Conservation (phyloP, 2,113 vertebrate species). For the Hemicordylus capensis region DNA sequence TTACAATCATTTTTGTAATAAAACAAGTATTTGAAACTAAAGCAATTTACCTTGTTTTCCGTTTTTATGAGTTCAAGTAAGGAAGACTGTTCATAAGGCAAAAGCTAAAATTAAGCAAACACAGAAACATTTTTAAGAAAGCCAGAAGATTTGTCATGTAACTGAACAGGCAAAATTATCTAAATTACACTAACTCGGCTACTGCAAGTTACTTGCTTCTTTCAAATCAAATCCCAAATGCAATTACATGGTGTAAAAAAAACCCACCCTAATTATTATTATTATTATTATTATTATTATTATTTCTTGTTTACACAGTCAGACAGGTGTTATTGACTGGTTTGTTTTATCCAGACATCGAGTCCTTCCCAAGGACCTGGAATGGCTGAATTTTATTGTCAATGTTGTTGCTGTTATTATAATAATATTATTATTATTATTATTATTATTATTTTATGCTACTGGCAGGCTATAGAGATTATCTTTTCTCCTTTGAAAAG, state of each 20-base stretch:
- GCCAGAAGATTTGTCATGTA: neutral
- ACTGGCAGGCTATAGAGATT: neutral
- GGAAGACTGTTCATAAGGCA: slow-evolving; percentile 95
- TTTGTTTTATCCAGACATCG: too few species aligned
- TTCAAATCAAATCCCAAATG: neutral
- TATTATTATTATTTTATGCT: neutral
- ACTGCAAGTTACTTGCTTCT: neutral
- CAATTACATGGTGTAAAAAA: neutral
- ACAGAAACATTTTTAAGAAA: neutral
- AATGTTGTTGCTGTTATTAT: too few species aligned
- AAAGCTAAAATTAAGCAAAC: slow-evolving; percentile 79
- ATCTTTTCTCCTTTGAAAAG: neutral
- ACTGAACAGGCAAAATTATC: neutral
- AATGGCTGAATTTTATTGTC: too few species aligned
- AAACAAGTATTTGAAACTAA: slow-evolving; percentile 13
- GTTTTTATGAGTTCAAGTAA: slow-evolving; percentile 96
- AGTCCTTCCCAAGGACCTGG: too few species aligned
- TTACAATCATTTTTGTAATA: neutral
- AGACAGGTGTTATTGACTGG: too few species aligned
- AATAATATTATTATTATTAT: too few species aligned
- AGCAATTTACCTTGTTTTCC: slow-evolving; percentile 90
- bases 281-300: too few species aligned
- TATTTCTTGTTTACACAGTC: too few species aligned
- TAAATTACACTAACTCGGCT: neutral
- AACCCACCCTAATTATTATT: too few species aligned